Percentiles rank a stretch among this genome's conserved stretches.
Conservation (phyloP, 2,888 invertebrate species). For the Argyra leucocephala region DNA sequence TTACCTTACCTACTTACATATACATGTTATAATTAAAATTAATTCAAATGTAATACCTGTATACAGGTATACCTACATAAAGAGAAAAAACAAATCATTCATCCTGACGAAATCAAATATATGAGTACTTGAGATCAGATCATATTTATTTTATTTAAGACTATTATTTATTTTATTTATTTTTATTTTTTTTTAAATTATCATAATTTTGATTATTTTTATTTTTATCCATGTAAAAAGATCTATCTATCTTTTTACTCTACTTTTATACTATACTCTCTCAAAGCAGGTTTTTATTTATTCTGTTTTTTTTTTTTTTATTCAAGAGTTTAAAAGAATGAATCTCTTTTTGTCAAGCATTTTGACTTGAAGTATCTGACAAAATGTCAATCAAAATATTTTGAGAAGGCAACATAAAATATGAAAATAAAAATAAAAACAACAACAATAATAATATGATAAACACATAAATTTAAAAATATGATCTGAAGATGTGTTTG, state of each 20-base stretch:
- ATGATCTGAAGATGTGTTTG: background rate
- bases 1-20: no score
- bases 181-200: background rate
- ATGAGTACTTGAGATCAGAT: no score
- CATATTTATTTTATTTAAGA: background rate
- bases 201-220: background rate
- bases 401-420: background rate
- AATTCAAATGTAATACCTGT: no score
- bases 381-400: background rate
- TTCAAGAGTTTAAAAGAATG: background rate
- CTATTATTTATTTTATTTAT: background rate
- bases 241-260: background rate
- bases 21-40: no score
- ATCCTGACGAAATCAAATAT: background rate
- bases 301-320: no score
- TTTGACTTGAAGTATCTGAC: conserved; percentile 3
- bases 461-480: no score
- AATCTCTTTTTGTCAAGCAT: background rate
- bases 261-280: background rate
- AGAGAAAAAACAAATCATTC: background rate
- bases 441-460: no score
- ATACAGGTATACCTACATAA: no score
- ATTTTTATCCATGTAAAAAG: background rate
- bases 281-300: conserved; percentile 2
- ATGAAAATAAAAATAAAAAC: background rate